Evolutionary conservation across 2,888 invertebrate species (phyloP).

Genomic region (Protonemura montana): DNA sequence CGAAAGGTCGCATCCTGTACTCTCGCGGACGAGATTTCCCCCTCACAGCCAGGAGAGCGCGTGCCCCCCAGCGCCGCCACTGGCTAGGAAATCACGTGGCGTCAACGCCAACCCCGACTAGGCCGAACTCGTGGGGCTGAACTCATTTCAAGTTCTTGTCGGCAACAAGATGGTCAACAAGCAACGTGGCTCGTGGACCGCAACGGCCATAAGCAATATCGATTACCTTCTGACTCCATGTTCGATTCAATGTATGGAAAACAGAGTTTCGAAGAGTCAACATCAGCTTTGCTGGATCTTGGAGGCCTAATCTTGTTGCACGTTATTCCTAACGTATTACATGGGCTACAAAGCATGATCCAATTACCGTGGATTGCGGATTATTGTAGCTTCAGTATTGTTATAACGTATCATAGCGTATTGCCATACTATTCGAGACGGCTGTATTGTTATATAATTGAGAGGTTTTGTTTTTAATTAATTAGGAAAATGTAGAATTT

Average conservation of each 20-base stretch:
- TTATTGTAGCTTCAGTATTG: background rate
- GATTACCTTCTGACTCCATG: background rate
- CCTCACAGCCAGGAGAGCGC: too few species aligned
- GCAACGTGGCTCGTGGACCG: background rate
- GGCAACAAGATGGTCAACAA: background rate
- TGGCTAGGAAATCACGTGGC: background rate
- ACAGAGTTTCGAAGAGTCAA: background rate
- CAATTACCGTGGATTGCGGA: background rate
- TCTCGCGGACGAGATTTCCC: too few species aligned
- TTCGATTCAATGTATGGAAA: background rate
- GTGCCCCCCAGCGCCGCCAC: background rate
- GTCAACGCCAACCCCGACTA: too few species aligned
- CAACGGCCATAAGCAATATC: background rate
- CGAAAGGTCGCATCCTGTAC: too few species aligned
- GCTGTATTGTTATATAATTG: background rate
- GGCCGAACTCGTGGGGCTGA: background rate
- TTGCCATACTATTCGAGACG: background rate
- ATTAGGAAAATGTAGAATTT: background rate
- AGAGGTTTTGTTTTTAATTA: background rate
- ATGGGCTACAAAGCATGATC: background rate
- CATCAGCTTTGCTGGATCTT: background rate
- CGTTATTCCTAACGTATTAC: background rate
- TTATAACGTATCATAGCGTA: background rate
- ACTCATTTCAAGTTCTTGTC: background rate
- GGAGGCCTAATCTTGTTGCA: background rate